phyloP scores from a whole-genome alignment of 2,113 vertebrate genomes.

The Notechis scutatus region DNA sequence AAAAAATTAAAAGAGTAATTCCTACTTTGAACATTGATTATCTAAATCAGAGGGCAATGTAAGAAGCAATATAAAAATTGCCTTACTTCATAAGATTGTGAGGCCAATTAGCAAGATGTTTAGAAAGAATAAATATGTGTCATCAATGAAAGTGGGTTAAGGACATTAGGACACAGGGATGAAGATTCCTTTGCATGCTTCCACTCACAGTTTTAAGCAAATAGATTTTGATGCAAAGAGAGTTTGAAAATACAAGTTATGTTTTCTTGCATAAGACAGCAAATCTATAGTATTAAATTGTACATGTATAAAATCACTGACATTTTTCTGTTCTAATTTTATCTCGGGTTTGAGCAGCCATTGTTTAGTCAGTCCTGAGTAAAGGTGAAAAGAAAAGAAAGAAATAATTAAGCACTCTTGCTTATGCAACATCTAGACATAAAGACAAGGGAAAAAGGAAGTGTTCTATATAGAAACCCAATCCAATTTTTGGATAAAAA shows the following conservation, averaged over 20 bases:
- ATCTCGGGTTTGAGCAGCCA: neutral
- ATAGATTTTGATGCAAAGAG: neutral
- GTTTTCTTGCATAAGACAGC: neutral
- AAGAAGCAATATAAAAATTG: neutral
- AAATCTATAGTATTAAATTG: neutral
- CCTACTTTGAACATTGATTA: neutral
- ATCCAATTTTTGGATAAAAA: neutral
- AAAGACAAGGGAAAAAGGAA: neutral
- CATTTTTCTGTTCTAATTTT: neutral
- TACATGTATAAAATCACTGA: too few species aligned
- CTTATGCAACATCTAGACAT: neutral
- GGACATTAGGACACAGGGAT: neutral
- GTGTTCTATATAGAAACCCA: neutral
- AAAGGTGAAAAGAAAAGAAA: slow-evolving; percentile 1
- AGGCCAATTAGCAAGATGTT: neutral
- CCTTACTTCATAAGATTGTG: neutral
- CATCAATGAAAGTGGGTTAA: neutral
- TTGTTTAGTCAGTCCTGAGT: neutral
- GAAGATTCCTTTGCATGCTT: neutral
- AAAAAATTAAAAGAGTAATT: neutral
- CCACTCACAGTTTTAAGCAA: neutral
- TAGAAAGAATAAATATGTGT: neutral
- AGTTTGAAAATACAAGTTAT: neutral
- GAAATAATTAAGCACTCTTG: slow-evolving; percentile 23
- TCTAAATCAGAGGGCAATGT: neutral